A percentile compares a stretch with the other conserved stretches of the same genome.
These are phyloP conservation scores for Mesitornis unicolor DNA, from an alignment of 2,113 vertebrate species.

Conservation along the genomic window DNA sequence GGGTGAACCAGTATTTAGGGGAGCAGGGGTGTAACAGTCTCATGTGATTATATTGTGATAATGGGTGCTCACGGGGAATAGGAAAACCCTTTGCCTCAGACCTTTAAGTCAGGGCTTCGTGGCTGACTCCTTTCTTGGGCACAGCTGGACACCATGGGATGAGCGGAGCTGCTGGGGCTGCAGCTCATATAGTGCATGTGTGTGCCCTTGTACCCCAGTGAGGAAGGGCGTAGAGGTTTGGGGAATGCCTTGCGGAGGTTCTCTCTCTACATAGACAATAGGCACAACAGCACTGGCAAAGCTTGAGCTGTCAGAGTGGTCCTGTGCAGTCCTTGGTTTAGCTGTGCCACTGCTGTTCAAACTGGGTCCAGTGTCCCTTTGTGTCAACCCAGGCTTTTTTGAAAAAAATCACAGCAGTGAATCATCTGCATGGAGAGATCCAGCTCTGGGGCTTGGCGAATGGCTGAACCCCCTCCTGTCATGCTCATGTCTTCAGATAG, in stretches of 20 bases:
- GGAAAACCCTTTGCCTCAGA: background rate
- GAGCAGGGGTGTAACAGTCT: background rate
- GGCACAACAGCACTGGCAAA: background rate
- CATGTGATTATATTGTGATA: background rate
- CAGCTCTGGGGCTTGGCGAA: background rate
- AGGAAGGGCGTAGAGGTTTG: background rate
- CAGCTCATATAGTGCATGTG: accelerated
- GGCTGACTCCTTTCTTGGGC: background rate
- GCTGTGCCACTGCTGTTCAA: background rate
- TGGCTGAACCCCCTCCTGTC: background rate
- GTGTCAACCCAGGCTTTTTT: background rate
- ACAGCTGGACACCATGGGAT: background rate
- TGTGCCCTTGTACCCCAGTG: background rate
- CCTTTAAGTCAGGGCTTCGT: background rate
- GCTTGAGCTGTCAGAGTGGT: background rate
- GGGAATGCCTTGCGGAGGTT: background rate
- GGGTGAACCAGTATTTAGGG: background rate
- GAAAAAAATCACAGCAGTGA: background rate
- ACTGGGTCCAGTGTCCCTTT: background rate
- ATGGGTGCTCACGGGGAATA: background rate
- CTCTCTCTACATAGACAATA: too few species aligned
- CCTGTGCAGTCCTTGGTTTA: background rate
- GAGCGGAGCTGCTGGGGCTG: background rate
- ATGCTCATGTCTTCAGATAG: background rate
- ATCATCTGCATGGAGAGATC: background rate